Evolutionary conservation across 2,888 invertebrate genomes (phyloP), one percentile per base, ranked within the genome.

Genomic region (Seira ritae): DNA sequence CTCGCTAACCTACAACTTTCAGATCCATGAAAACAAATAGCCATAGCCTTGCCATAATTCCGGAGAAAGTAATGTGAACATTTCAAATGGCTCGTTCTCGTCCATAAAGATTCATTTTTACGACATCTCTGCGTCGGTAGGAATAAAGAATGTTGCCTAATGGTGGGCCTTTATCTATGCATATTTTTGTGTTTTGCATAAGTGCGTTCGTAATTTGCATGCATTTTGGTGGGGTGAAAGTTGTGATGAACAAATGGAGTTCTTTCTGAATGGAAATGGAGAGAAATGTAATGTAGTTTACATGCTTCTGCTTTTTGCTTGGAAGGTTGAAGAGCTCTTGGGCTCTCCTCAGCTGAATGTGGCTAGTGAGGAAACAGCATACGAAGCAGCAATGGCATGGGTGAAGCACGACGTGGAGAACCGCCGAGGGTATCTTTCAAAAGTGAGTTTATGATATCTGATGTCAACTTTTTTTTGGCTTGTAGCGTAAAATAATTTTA

Each of bases 281-380:
- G 55, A 19, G 20, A 10, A 23, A 23, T 37, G 62, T 65, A n/a
- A 20, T 79, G 71, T 20, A 4, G 68, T 46, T 68, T 65, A 15
- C n/a, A 70, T 50, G 71, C 81, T 87, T 69, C 23, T 78, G 84
- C 62, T 62, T 76, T 69, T n/a, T n/a, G n/a, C n/a, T n/a, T 87
- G 89, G 70, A 84, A 93, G 93, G 93, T 94, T 66, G 93, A 93
- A 90, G 94, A 94, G 90, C 90, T 94, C 85, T 93, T 94, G 85
- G 93, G 94, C 4, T 94, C 94, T 89, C 92, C 92, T 89, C 93
- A 94, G 90, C 90, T 94, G 85, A 94, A 94, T 89, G 94, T 94
- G 78, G 92, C 93, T 31, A 93, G 93, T 15, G 94, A 94, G 90
- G 94, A 94, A 90, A 93, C 93, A 84, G 94, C 94, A 0, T 94